phyloP scores from a whole-genome alignment of 2,113 vertebrate species.

The Phrynosoma platyrhinos region DNA sequence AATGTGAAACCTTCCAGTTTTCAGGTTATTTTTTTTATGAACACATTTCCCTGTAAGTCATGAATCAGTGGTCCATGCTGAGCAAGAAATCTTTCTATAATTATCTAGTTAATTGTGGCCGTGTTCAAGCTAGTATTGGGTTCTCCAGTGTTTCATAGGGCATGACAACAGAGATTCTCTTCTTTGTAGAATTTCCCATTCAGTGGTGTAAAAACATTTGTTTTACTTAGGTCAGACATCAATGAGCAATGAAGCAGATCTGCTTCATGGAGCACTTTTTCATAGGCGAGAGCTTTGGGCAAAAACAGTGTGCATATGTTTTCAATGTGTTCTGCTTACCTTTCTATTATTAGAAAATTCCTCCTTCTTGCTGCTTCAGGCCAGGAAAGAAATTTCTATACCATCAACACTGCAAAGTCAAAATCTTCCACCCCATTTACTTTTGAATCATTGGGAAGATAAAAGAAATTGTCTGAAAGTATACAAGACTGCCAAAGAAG shows the following conservation, averaged over 20 bases:
- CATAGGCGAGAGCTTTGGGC: background rate
- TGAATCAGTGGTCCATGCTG: background rate
- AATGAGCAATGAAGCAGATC: conserved; percentile 10
- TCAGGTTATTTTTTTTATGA: background rate
- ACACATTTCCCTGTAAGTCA: conserved; percentile 2
- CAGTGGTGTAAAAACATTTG: conserved; percentile 27
- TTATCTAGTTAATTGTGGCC: conserved; percentile 59
- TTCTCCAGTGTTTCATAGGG: conserved; percentile 28
- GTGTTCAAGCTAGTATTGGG: background rate
- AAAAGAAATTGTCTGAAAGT: conserved; percentile 11
- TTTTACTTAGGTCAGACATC: conserved; percentile 34
- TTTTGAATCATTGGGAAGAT: background rate
- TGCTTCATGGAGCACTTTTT: background rate
- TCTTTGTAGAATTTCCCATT: conserved; percentile 2
- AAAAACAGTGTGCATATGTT: background rate
- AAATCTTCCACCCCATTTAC: conserved; percentile 10
- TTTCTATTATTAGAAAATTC: conserved; percentile 21
- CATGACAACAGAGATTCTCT: conserved; percentile 21
- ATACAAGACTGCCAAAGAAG: background rate
- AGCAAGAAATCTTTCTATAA: conserved; percentile 45
- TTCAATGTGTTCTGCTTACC: conserved; percentile 6
- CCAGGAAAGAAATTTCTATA: conserved; percentile 2
- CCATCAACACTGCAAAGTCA: background rate
- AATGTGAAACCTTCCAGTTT: background rate
- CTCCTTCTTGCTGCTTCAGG: background rate